phyloP scores from a whole-genome alignment of 2,113 vertebrate species.

The Ailuropoda melanoleuca region DNA sequence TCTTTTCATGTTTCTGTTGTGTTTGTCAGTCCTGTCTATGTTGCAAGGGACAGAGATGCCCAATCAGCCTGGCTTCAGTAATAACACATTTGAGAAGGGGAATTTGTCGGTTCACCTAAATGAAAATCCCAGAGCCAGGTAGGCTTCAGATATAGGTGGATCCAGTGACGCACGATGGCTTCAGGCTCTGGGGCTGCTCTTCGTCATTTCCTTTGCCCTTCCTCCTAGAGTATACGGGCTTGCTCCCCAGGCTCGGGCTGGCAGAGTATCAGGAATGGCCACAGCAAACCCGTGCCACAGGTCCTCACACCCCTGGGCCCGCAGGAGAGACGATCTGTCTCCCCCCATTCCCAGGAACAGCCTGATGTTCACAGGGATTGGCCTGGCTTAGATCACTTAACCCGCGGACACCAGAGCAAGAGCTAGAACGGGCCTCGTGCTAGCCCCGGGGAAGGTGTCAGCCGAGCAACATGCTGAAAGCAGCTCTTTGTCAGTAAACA shows the following conservation, averaged over 20 bases:
- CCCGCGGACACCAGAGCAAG: not conserved
- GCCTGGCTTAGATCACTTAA: not conserved
- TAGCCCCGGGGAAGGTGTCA: not conserved
- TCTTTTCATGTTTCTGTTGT: not conserved
- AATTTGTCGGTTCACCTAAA: not conserved
- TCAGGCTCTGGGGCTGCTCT: not conserved
- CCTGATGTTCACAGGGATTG: not conserved
- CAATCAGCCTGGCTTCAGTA: not conserved
- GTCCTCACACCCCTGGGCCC: not conserved
- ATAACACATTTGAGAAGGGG: not conserved
- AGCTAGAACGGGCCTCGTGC: not conserved
- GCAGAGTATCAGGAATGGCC: not conserved
- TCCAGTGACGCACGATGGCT: not conserved
- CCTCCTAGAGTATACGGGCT: accelerated
- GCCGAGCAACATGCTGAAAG: not conserved
- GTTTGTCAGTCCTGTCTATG: not conserved
- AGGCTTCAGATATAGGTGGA: not conserved
- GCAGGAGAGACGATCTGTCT: not conserved
- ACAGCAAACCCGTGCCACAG: not conserved
- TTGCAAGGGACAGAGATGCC: not conserved
- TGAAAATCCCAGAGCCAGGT: not conserved
- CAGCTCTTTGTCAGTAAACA: not conserved
- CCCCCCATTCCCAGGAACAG: not conserved
- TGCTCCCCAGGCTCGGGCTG: no score
- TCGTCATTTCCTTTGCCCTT: not conserved